These are phyloP conservation scores for Clinocottus analis DNA, from an alignment of 2,113 vertebrate genomes.

Conservation along the genomic window DNA sequence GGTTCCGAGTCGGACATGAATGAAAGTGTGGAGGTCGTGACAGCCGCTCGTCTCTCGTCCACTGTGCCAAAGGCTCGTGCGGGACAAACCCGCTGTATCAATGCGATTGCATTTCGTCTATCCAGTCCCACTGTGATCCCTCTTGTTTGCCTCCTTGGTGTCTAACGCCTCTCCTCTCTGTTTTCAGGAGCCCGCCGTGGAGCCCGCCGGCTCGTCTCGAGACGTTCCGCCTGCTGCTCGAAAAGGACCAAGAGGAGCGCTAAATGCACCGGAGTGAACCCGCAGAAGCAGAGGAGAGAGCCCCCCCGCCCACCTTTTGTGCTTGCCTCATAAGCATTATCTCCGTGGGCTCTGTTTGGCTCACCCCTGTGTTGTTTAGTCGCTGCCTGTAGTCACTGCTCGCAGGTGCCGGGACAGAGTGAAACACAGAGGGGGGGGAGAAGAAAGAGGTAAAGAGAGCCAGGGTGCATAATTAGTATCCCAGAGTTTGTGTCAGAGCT, in stretches of 20 bases:
- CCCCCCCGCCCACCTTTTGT: slow-evolving; percentile 55
- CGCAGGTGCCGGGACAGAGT: slow-evolving; percentile 48
- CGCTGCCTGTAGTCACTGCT: slow-evolving; percentile 42
- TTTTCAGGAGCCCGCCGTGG: slow-evolving; percentile 61
- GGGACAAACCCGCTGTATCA: slow-evolving; percentile 4
- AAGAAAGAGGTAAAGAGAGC: slow-evolving; percentile 60
- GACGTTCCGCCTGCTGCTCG: slow-evolving; percentile 41
- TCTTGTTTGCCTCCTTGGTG: too few relatives aligned
- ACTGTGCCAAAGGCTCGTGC: slow-evolving; percentile 12
- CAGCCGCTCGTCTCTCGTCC: slow-evolving; percentile 13
- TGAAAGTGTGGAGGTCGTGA: slow-evolving; percentile 13
- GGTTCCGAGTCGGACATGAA: slow-evolving; percentile 13
- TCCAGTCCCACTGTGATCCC: background rate
- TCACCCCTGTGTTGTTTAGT: slow-evolving; percentile 56
- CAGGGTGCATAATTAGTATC: slow-evolving; percentile 67
- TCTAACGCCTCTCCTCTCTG: slow-evolving; percentile 50
- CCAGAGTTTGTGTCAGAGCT: slow-evolving; percentile 50
- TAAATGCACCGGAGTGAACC: slow-evolving; percentile 53
- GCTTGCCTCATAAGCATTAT: slow-evolving; percentile 59
- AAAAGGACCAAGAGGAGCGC: slow-evolving; percentile 43
- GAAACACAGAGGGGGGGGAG: slow-evolving; percentile 56
- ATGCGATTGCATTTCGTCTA: slow-evolving; percentile 24
- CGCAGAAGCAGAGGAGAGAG: slow-evolving; percentile 52
- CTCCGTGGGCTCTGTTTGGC: slow-evolving; percentile 53
- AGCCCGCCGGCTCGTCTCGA: slow-evolving; percentile 26